Percentiles rank a stretch among this genome's conserved stretches.
These are phyloP conservation scores for Microctonus aethiopoides DNA, from an alignment of 2,888 invertebrate species.

Conservation along the genomic window DNA sequence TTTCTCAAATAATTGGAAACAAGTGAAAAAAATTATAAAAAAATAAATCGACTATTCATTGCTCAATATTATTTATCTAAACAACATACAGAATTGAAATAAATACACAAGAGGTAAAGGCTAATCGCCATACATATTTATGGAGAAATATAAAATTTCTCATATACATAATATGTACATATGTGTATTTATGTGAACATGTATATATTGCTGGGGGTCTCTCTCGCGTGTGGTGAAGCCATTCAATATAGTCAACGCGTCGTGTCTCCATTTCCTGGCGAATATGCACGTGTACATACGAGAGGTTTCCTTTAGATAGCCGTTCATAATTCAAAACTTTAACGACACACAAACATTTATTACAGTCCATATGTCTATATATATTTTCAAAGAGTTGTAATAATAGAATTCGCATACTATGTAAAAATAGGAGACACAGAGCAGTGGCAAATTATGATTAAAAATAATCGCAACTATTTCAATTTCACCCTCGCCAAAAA, in stretches of 20 bases:
- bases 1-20: not conserved
- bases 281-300: constrained; percentile 25
- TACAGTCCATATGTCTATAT: not conserved
- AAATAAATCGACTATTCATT: no score
- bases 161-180: not conserved
- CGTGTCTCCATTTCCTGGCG: constrained; percentile 28
- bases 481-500: not conserved
- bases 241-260: constrained; percentile 29
- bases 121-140: not conserved
- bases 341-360: constrained; percentile 10
- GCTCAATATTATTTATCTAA: no score
- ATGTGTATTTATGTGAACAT: not conserved
- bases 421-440: not conserved
- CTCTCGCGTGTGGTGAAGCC: constrained; percentile 31
- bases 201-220: not conserved
- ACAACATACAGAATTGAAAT: not conserved
- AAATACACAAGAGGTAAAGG: not conserved
- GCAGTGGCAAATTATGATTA: not conserved
- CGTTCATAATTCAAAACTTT: constrained; percentile 19
- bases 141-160: constrained; percentile 5
- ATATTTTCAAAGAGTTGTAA: not conserved
- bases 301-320: constrained; percentile 20
- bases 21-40: not conserved
- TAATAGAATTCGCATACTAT: not conserved
- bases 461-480: not conserved